These are phyloP conservation scores for Argyrosomus regius DNA, from an alignment of 2,797 vertebrate species.

Conservation along the genomic window DNA sequence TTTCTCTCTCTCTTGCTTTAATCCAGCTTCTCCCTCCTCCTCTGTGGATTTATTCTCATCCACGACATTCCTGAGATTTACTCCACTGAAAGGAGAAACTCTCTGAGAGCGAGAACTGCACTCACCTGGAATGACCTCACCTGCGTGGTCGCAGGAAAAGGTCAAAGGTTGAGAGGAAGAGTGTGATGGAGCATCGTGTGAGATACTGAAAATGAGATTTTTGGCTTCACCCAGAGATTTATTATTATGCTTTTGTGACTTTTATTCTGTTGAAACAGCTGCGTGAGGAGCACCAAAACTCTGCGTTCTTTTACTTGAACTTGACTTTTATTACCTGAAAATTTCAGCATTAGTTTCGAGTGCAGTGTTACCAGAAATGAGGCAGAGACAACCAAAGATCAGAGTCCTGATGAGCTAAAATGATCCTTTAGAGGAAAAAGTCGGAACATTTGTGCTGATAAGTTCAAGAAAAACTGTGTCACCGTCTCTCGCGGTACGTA, in stretches of 20 bases:
- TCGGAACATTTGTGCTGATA: background rate
- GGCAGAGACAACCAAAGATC: too few species aligned
- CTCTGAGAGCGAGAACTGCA: conserved; percentile 9
- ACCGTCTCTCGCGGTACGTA: background rate
- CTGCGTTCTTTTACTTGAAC: too few species aligned
- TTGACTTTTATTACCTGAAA: background rate
- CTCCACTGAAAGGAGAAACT: conserved; percentile 46
- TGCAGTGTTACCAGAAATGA: background rate
- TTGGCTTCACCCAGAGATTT: background rate
- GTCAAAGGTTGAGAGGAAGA: conserved; percentile 46
- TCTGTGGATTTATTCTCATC: conserved; percentile 28
- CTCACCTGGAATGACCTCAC: conserved; percentile 61
- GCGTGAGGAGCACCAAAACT: background rate
- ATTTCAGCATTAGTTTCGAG: background rate
- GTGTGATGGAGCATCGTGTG: background rate
- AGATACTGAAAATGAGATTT: background rate
- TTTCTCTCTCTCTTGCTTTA: conserved; percentile 17
- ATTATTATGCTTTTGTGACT: background rate
- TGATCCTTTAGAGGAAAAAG: background rate
- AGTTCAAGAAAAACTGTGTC: background rate
- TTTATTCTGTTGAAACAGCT: too few species aligned
- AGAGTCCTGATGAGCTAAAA: background rate
- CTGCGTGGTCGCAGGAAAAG: conserved; percentile 34
- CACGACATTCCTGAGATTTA: conserved; percentile 39
- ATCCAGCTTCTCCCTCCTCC: conserved; percentile 22